Evolutionary conservation across 2,888 invertebrate species (phyloP), one percentile per base, ranked within the genome.

Genomic region (Diabrotica balteata): DNA sequence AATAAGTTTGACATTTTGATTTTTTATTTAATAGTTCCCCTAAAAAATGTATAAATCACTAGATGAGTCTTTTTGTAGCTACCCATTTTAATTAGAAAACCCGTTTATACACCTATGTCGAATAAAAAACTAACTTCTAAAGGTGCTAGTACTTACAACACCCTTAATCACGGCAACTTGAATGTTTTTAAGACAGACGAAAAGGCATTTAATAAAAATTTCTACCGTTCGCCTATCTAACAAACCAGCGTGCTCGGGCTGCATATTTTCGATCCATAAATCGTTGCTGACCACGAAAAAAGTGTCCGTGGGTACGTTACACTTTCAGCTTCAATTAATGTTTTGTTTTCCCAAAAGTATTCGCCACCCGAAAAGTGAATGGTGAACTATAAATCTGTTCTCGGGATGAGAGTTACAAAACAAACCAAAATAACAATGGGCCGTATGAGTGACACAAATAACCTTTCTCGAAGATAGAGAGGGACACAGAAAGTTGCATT

Each of bases 391-490:
- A 82, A 82, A 83, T 83, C 80, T 80, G 64, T 58, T 58, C 57
- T 44, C 45, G 55, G 32, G 44, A 74, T 67, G 71, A 77, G 78
- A 80, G 83, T 82, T 82, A 81, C 81, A 81, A 82, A 83, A 83
- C 82, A 83, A 83, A 83, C 82, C 80, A 80, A 81, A 81, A 79
- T 76, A 81, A 82, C 81, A 82, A 82, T 81, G 80, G 81, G 76
- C 80, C 80, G 79, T 82, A 81, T 82, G 82, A 83, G 82, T 83
- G 83, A 82, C 83, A 82, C 80, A 81, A 82, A 82, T 82, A 82
- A 82, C 82, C 77, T 79, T 77, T 76, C 66, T 46, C 62, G 46
- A 62, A 66, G 66, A 63, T 45, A 42, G 47, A 58, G 51, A 50
- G 54, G 63, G 67, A 68, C 51, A 63, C 52, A 72, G 72, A 70